phyloP scores from a whole-genome alignment of 2,888 invertebrate genomes.

The Drosophila pseudotalamancana region DNA sequence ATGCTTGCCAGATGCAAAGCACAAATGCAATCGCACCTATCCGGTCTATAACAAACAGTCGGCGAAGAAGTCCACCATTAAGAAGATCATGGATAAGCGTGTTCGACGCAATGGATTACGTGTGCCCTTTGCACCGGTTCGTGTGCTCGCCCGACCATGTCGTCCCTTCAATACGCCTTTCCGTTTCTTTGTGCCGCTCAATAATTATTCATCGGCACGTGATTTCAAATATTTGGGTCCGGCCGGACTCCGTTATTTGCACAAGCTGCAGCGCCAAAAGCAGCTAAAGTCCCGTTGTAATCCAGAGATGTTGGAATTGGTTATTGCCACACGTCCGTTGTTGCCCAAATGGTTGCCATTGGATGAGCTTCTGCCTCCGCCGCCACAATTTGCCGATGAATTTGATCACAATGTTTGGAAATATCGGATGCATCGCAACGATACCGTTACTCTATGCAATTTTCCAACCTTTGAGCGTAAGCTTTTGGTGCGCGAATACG shows the following conservation, averaged over 20 bases:
- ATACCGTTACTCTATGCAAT: conserved; percentile 13
- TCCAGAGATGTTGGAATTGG: background rate
- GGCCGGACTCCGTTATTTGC: background rate
- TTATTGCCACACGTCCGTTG: background rate
- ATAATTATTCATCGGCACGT: background rate
- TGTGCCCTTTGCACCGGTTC: background rate
- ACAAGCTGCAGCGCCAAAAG: background rate
- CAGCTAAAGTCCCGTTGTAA: background rate
- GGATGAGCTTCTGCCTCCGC: conserved; percentile 2
- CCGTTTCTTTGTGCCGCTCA: conserved; percentile 5
- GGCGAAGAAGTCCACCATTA: background rate
- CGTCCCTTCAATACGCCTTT: background rate
- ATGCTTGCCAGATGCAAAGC: background rate
- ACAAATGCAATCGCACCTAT: background rate
- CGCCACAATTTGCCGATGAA: background rate
- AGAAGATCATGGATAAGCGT: background rate
- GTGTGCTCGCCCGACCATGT: background rate
- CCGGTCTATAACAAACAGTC: conserved; percentile 16
- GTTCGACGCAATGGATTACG: no score
- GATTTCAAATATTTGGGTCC: background rate
- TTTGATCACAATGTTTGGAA: conserved; percentile 1
- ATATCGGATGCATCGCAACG: conserved; percentile 7
- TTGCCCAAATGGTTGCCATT: conserved; percentile 8
- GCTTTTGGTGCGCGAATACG: conserved; percentile 9
- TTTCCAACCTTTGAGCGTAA: conserved; percentile 1